These are phyloP conservation scores for Strongylocentrotus purpuratus DNA, from an alignment of 35 echinoderm and acorn worm species.

Conservation along the genomic window DNA sequence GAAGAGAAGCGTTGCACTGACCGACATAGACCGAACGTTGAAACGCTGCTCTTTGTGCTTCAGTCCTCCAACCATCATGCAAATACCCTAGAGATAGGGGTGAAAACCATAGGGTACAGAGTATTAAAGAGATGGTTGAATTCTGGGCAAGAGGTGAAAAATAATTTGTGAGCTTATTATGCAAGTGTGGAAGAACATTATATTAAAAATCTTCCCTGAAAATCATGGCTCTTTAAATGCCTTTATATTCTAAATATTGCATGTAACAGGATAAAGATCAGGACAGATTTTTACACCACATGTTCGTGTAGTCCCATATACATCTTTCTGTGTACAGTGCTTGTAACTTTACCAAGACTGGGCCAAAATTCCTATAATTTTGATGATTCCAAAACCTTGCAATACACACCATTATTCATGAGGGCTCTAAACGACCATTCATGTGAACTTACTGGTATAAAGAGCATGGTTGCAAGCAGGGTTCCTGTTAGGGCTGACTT, in stretches of 20 bases:
- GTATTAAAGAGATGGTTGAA: not conserved
- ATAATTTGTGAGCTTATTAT: no score
- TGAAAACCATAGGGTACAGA: not conserved
- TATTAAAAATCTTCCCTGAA: no score
- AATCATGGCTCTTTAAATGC: no score
- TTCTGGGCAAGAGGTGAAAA: no score
- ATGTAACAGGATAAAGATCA: no score
- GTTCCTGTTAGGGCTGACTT: slow-evolving; percentile 70
- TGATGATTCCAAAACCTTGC: not conserved
- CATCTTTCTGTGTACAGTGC: no score
- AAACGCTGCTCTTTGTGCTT: slow-evolving; percentile 90
- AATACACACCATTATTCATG: not conserved
- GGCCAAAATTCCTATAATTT: no score
- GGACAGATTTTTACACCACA: no score
- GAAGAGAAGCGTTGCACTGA: slow-evolving; percentile 89
- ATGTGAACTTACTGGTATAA: slow-evolving; percentile 83
- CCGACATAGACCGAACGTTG: slow-evolving; percentile 77
- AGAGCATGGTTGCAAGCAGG: slow-evolving; percentile 86
- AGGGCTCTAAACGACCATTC: not conserved
- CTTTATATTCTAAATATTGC: no score
- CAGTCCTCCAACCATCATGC: slow-evolving; percentile 90
- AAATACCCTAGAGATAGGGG: slow-evolving; percentile 68
- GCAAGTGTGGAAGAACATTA: no score
- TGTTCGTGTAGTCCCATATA: no score
- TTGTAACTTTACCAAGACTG: no score